Percentiles rank a stretch among this genome's conserved stretches.
Conservation (phyloP, 2,888 invertebrate genomes). For the Zele albiditarsus region DNA sequence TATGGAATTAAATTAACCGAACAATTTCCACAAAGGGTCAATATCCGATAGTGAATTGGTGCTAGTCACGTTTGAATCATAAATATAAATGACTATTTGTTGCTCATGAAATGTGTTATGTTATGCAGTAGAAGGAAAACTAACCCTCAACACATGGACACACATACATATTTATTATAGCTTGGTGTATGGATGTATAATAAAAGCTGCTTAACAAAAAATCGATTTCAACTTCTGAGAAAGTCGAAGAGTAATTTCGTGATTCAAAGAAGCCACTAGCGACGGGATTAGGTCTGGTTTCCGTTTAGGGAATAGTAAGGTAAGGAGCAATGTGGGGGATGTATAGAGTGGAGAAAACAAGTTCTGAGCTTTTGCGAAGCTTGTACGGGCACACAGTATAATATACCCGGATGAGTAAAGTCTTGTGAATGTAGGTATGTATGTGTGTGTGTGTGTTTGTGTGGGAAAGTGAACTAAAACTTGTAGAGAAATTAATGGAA, state of each 20-base stretch:
- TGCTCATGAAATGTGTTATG: not conserved
- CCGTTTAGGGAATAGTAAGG: slow-evolving; percentile 1
- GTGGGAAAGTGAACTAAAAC: not conserved
- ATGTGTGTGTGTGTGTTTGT: not conserved
- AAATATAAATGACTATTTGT: slow-evolving; percentile 15
- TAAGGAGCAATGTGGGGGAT: not conserved
- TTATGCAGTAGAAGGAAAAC: not conserved
- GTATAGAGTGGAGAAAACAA: slow-evolving; percentile 13
- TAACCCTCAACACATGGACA: not conserved
- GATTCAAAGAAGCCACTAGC: slow-evolving; percentile 26
- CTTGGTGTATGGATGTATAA: too few species aligned
- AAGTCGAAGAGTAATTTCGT: slow-evolving; percentile 48
- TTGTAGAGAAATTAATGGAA: not conserved
- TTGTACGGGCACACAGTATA: slow-evolving; percentile 17
- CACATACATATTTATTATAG: not conserved
- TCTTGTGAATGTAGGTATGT: not conserved
- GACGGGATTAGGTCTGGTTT: slow-evolving; percentile 27
- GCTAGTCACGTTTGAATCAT: slow-evolving; percentile 39
- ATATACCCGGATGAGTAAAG: slow-evolving; percentile 25
- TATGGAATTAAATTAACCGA: slow-evolving; percentile 32
- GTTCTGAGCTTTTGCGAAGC: slow-evolving; percentile 32
- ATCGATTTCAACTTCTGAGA: slow-evolving; percentile 39
- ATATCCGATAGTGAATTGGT: slow-evolving; percentile 30
- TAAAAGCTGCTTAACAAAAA: slow-evolving; percentile 18
- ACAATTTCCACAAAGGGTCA: slow-evolving; percentile 18